These are phyloP conservation scores for Lichenostomus cassidix DNA, from an alignment of 2,113 vertebrate genomes.

Conservation along the genomic window DNA sequence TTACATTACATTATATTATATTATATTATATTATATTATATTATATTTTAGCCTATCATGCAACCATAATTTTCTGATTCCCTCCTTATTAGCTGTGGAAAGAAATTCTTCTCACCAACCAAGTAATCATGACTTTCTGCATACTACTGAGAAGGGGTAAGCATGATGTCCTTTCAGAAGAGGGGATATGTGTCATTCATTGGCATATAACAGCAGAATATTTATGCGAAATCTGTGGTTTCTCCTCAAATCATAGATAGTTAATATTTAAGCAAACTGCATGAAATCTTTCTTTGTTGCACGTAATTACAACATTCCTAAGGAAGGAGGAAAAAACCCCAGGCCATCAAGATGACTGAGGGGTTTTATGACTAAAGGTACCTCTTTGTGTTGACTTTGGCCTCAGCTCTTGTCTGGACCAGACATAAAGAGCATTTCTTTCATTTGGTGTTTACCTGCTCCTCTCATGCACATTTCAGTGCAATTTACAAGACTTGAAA, in stretches of 20 bases:
- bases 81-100: neutral
- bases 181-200: neutral
- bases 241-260: neutral
- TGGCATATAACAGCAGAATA: neutral
- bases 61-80: neutral
- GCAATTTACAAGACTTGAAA: neutral
- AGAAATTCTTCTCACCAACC: neutral
- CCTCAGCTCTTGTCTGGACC: neutral
- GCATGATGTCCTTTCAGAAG: neutral
- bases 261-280: neutral
- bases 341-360: neutral
- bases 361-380: constrained; percentile 3
- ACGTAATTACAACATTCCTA: neutral
- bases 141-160: neutral
- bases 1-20: neutral
- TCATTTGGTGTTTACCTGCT: neutral
- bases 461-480: neutral
- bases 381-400: constrained; percentile 24
- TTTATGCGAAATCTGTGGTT: neutral
- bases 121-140: neutral
- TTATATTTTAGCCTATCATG: neutral
- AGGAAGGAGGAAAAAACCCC: neutral
- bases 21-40: neutral
- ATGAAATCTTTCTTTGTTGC: neutral
- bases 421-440: constrained; percentile 6